A percentile compares a stretch with the other conserved stretches of the same genome.
These are phyloP conservation scores for Parthenolecanium corni DNA, from an alignment of 2,888 invertebrate species.

Conservation along the genomic window DNA sequence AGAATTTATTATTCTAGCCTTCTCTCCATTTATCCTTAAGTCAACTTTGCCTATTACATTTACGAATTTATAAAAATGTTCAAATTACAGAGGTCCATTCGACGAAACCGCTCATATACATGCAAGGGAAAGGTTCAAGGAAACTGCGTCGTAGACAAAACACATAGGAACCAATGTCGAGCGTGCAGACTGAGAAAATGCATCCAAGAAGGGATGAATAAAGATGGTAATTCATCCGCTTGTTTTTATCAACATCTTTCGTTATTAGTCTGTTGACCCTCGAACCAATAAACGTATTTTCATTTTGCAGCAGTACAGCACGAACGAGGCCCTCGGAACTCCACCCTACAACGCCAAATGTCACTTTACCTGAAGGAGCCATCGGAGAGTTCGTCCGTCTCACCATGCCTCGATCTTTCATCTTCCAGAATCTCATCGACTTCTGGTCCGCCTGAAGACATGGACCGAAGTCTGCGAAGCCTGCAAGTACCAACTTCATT, in stretches of 20 bases:
- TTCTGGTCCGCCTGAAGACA: slow-evolving; percentile 3
- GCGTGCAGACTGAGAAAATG: slow-evolving; percentile 86
- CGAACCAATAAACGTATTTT: not conserved
- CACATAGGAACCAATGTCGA: slow-evolving; percentile 90
- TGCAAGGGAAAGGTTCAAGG: slow-evolving; percentile 86
- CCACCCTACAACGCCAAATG: slow-evolving; percentile 87
- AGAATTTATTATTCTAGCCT: too few relatives aligned
- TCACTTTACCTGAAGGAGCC: slow-evolving; percentile 62
- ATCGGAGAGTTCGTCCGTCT: slow-evolving; percentile 33
- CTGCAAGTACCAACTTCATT: not conserved
- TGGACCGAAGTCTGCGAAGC: not conserved
- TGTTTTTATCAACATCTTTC: too few relatives aligned
- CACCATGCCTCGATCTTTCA: slow-evolving; percentile 33
- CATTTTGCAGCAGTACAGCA: slow-evolving; percentile 82
- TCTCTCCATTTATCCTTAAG: too few relatives aligned
- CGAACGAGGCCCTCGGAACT: slow-evolving; percentile 91
- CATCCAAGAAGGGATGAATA: slow-evolving; percentile 88
- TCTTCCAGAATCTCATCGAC: slow-evolving; percentile 28
- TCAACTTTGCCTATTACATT: too few relatives aligned
- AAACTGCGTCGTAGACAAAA: slow-evolving; percentile 83
- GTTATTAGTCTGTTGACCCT: too few relatives aligned
- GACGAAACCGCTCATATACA: slow-evolving; percentile 86
- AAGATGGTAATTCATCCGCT: slow-evolving; percentile 55
- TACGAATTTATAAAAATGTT: too few relatives aligned
- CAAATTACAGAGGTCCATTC: slow-evolving; percentile 77